These are phyloP conservation scores for Epicampocera succincta DNA, from an alignment of 2,888 invertebrate species.

Conservation along the genomic window DNA sequence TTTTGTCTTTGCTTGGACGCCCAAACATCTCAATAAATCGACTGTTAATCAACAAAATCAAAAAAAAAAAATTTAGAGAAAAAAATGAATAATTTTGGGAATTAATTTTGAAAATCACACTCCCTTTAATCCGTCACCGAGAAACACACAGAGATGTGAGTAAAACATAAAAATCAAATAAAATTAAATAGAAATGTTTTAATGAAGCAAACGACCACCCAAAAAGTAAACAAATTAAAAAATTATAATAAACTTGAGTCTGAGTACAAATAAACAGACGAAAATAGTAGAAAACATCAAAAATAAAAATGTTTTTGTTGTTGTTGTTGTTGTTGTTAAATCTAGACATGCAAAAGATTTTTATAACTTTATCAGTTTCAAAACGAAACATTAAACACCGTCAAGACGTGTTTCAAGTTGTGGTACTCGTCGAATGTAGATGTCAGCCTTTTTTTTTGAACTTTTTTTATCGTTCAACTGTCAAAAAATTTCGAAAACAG, in stretches of 20 bases:
- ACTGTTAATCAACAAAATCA: conserved; percentile 9
- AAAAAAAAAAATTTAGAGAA: background rate
- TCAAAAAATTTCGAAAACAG: conserved; percentile 48
- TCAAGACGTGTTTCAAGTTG: background rate
- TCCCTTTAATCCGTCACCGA: conserved; percentile 17
- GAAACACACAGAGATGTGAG: conserved; percentile 4
- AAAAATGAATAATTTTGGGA: conserved; percentile 1
- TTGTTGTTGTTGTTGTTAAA: conserved; percentile 19
- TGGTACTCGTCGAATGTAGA: conserved; percentile 21
- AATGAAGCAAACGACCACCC: conserved; percentile 63
- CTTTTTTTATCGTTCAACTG: conserved; percentile 56
- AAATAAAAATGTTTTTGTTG: background rate
- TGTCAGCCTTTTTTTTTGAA: conserved; percentile 49
- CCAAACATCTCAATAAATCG: conserved; percentile 63
- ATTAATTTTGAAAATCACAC: conserved; percentile 36
- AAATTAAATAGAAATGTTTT: conserved; percentile 61
- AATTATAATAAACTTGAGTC: conserved; percentile 34
- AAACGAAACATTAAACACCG: conserved; percentile 23
- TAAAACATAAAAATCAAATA: conserved; percentile 49
- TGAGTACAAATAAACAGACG: too few relatives aligned
- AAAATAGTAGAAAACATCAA: conserved; percentile 32
- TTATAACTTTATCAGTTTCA: conserved; percentile 63
- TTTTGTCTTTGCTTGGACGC: conserved; percentile 46
- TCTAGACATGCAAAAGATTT: conserved; percentile 66
- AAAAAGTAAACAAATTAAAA: conserved; percentile 25